Evolutionary conservation across 2,797 vertebrate species (phyloP).

Genomic region (Channallabes apus): DNA sequence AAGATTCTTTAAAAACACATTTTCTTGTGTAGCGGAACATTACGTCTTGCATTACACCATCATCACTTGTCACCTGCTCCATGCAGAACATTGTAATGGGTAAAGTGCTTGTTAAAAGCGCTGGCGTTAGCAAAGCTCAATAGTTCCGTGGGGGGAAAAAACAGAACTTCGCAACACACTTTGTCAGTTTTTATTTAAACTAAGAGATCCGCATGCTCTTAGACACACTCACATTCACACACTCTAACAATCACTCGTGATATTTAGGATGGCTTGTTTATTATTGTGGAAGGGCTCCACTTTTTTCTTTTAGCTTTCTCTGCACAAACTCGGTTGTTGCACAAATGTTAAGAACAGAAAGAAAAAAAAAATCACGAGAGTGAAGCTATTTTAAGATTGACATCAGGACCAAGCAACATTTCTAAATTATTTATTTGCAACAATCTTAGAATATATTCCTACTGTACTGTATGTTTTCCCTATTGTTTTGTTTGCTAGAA

Average conservation of each 20-base stretch:
- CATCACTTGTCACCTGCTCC: not conserved
- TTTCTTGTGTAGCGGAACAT: not conserved
- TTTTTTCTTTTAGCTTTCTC: not conserved
- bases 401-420: too few species aligned
- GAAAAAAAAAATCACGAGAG: too few species aligned
- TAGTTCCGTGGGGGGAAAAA: not conserved
- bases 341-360: not conserved
- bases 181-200: constrained; percentile 18
- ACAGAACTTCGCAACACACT: not conserved
- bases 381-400: too few species aligned
- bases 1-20: not conserved
- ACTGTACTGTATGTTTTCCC: too few species aligned
- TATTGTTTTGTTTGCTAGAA: not conserved
- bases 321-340: not conserved
- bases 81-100: not conserved
- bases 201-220: not conserved
- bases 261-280: not conserved
- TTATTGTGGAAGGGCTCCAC: not conserved
- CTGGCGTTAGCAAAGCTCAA: not conserved
- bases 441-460: not conserved
- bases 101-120: constrained; percentile 4
- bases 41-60: not conserved
- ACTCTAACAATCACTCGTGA: not conserved
- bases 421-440: not conserved
- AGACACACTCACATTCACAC: not conserved